Conservation (phyloP, 1,140 invertebrate genomes). For the Pectinophora gossypiella region DNA sequence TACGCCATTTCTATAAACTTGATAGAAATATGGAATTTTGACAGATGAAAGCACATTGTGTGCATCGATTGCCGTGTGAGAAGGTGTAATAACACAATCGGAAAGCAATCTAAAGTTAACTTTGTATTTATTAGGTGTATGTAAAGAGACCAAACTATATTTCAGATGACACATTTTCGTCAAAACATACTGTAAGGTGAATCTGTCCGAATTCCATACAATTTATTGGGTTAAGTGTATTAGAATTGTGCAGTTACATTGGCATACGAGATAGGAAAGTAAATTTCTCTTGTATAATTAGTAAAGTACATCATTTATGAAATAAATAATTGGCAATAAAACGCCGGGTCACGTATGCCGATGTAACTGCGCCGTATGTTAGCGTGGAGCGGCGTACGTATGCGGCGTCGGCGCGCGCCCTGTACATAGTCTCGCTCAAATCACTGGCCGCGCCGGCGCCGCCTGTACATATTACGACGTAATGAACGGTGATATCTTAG, state of each 20-base stretch:
- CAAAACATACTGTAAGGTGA: too few relatives aligned
- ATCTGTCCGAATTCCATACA: background rate
- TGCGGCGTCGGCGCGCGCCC: slow-evolving; percentile 12
- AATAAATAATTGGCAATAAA: too few relatives aligned
- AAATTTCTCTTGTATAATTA: too few relatives aligned
- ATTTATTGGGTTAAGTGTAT: background rate
- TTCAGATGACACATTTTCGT: too few relatives aligned
- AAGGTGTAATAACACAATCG: too few relatives aligned
- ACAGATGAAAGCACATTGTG: too few relatives aligned
- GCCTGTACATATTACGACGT: slow-evolving; percentile 60
- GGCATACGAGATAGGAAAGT: too few relatives aligned
- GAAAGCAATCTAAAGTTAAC: too few relatives aligned
- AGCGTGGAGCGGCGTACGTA: background rate
- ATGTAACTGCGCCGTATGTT: background rate
- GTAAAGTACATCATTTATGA: too few relatives aligned
- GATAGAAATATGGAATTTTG: background rate
- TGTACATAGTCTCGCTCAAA: slow-evolving; percentile 58
- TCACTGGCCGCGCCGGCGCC: slow-evolving; percentile 21
- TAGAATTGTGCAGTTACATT: background rate
- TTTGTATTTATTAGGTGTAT: too few relatives aligned
- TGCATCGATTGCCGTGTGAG: too few relatives aligned
- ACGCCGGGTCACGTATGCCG: too few relatives aligned
- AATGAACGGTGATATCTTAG: slow-evolving; percentile 74
- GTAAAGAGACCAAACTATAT: background rate
- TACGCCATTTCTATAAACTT: background rate